Base-by-base conservation (phyloP, 2,888 invertebrate species). In the Eumacrocentrus americanus region DNA sequence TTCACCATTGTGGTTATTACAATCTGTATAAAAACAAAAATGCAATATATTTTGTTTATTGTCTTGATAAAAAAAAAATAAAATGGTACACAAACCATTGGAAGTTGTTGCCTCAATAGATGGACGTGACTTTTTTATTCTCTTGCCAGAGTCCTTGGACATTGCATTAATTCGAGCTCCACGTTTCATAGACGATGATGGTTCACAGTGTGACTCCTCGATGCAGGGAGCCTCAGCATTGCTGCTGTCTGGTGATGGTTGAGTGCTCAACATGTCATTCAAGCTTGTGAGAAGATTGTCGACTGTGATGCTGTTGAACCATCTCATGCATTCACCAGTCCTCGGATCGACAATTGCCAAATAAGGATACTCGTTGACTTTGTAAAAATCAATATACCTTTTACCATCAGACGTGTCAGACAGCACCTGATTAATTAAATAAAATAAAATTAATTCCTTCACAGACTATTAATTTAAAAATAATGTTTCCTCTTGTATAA, bases 281-380 rank as follows among this genome's bases (percentile, higher is more conserved):
- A 81, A 66, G 55, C 72, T 76, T n/a, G 76, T 75, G 3, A 75
- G 70, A 40, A 81, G 70, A 63, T 66, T 75, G 53, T 81, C 80
- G 18, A 79, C 78, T 2, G 79, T 78, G 42, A 81, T 75, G 22
- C 75, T 75, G 62, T 71, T 77, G 54, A 76, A 77, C 2, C 75
- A 71, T 66, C 73, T 72, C 71, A 81, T 74, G 34, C 80, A 80
- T 77, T 89, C 88, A 42, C 89, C 89, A 46, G 89, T 89, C 68
- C 87, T 82, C 7, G 89, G 89, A 80, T 89, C 89, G 56, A 89
- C 80, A 4, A 89, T 80, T 60, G 88, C 86, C 60, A 89, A 78
- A 70, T 89, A 88, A 1, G 89, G 89, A 76, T 86, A 86, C 50
- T 82, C 75, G 12, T 75, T 74, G 56, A 89, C 86, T 61, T 85